These are phyloP conservation scores for Podarcis siculus DNA, from an alignment of 2,797 vertebrate species.

Conservation along the genomic window DNA sequence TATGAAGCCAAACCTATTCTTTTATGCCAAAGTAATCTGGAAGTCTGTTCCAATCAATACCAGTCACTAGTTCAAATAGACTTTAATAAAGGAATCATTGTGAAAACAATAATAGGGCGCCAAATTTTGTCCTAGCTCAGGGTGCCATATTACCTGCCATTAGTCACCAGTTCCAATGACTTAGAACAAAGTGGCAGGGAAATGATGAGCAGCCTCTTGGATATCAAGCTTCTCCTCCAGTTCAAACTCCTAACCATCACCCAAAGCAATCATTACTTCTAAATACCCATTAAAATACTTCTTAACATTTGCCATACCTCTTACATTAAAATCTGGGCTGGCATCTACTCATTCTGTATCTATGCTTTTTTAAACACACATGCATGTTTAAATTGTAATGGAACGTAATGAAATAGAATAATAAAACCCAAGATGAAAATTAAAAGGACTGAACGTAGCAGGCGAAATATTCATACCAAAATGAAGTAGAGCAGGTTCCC, in stretches of 20 bases:
- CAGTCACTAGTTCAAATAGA: background rate
- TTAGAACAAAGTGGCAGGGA: background rate
- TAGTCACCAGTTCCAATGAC: background rate
- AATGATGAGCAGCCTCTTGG: background rate
- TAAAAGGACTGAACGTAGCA: too few species aligned
- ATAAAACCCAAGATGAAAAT: too few species aligned
- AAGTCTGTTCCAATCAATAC: background rate
- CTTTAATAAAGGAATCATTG: too few species aligned
- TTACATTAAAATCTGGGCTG: background rate
- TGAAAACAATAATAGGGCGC: too few species aligned
- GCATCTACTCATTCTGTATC: background rate
- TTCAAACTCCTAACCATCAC: background rate
- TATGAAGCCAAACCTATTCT: background rate
- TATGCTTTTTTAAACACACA: too few species aligned
- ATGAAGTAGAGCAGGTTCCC: too few species aligned
- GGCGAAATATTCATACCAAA: too few species aligned
- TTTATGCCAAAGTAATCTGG: background rate
- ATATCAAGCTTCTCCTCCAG: background rate
- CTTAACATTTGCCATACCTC: background rate
- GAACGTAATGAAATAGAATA: too few species aligned
- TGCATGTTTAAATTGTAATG: too few species aligned
- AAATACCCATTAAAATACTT: background rate
- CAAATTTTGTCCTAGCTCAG: too few species aligned
- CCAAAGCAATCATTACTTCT: background rate
- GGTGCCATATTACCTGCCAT: too few species aligned